phyloP scores from a whole-genome alignment of 2,888 invertebrate species.

The Perizoma flavofasciatum region DNA sequence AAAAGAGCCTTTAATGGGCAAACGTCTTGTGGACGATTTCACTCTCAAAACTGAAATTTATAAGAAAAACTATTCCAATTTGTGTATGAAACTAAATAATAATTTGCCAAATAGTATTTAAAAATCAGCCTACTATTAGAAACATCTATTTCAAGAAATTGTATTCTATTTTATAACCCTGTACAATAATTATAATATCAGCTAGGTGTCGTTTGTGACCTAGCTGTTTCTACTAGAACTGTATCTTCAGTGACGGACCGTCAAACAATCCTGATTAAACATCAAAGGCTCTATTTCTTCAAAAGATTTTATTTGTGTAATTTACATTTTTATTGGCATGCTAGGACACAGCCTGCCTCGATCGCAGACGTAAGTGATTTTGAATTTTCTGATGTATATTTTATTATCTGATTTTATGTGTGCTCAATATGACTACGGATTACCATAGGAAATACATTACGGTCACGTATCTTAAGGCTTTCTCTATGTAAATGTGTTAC shows the following conservation, averaged over 20 bases:
- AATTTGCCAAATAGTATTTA: too few relatives aligned
- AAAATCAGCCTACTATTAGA: too few relatives aligned
- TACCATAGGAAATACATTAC: slow-evolving; percentile 73
- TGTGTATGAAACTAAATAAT: too few relatives aligned
- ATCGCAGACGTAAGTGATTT: slow-evolving; percentile 82
- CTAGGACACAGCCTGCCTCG: slow-evolving; percentile 77
- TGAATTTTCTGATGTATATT: slow-evolving; percentile 83
- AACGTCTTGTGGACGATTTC: too few relatives aligned
- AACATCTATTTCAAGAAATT: too few relatives aligned
- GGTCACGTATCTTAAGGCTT: slow-evolving; percentile 57
- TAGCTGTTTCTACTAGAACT: slow-evolving; percentile 1
- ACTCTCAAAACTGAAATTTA: too few relatives aligned
- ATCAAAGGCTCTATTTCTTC: slow-evolving; percentile 77
- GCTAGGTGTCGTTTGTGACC: too few relatives aligned
- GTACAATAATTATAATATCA: too few relatives aligned
- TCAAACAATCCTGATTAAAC: slow-evolving; percentile 70
- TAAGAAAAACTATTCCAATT: too few relatives aligned
- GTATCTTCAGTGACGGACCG: slow-evolving; percentile 42
- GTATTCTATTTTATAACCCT: too few relatives aligned
- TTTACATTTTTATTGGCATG: slow-evolving; percentile 83
- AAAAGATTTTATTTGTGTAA: slow-evolving; percentile 80
- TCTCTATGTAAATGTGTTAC: slow-evolving; percentile 52
- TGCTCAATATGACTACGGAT: slow-evolving; percentile 75
- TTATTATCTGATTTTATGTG: slow-evolving; percentile 82
- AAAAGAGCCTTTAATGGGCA: too few relatives aligned